phyloP scores from a whole-genome alignment of 1,140 invertebrate species.

The Heliconius nattereri region DNA sequence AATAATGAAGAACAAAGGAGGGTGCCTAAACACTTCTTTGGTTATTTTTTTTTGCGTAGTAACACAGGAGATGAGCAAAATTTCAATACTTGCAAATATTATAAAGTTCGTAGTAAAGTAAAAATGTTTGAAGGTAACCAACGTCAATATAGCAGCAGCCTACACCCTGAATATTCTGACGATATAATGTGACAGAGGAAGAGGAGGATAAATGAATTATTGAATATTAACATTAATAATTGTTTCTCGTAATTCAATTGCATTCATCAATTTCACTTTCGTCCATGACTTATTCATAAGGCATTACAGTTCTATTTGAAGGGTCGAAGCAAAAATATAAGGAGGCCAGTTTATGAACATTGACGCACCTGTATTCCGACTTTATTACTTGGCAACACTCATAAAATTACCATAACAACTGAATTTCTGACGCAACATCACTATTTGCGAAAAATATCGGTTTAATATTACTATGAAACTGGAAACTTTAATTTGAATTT shows the following conservation, averaged over 20 bases:
- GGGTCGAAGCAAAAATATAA: constrained; percentile 21
- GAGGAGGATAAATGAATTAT: not conserved
- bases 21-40: no score
- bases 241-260: not conserved
- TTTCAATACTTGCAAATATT: no score
- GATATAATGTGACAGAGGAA: not conserved
- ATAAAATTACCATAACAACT: constrained; percentile 42
- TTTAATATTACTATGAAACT: constrained; percentile 11
- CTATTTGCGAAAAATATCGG: constrained; percentile 26
- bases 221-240: not conserved
- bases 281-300: constrained; percentile 22
- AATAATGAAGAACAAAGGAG: no score
- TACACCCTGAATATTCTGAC: not conserved
- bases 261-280: not conserved
- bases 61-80: no score
- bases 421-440: constrained; percentile 23
- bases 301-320: constrained; percentile 29
- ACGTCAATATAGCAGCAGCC: not conserved
- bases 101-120: no score
- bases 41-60: no score
- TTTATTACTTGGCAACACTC: constrained; percentile 32
- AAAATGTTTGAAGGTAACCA: no score
- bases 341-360: constrained; percentile 29
- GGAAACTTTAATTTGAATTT: not conserved
- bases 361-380: constrained; percentile 29